These are phyloP conservation scores for Pseudochirops corinnae DNA, from an alignment of 2,797 vertebrate species.

Conservation along the genomic window DNA sequence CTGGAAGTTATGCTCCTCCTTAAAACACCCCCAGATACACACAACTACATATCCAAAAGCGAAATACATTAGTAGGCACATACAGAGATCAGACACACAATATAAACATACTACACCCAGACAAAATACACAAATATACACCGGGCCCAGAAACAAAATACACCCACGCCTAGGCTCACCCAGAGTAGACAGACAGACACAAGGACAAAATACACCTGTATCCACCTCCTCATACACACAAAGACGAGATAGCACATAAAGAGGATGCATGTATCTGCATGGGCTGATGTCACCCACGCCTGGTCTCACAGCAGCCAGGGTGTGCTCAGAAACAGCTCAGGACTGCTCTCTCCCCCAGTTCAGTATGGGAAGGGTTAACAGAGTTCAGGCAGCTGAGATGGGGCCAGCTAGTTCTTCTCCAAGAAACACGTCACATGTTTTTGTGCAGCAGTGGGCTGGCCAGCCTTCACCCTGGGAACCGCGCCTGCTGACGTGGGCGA, in stretches of 20 bases:
- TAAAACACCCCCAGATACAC: not conserved
- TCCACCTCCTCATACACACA: not conserved
- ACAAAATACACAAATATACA: not conserved
- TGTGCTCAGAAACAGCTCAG: not conserved
- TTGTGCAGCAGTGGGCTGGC: conserved; percentile 1
- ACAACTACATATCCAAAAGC: not conserved
- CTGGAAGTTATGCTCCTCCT: not conserved
- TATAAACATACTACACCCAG: not conserved
- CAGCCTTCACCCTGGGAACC: conserved; percentile 49
- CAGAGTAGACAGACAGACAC: not conserved
- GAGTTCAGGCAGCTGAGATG: rapidly evolving
- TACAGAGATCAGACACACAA: not conserved
- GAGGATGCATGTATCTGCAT: not conserved
- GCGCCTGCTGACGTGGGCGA: conserved; percentile 77
- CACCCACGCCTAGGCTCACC: not conserved
- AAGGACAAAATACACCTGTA: not conserved
- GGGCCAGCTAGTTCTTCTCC: not conserved
- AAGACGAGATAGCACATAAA: not conserved
- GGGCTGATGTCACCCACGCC: not conserved
- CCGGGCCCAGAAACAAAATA: not conserved
- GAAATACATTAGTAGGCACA: not conserved
- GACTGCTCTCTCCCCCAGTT: not conserved
- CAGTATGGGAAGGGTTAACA: not conserved
- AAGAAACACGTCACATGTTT: conserved; percentile 75
- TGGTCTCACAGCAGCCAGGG: not conserved